Conservation (phyloP, 2,888 invertebrate genomes). For the Neoitamus cyanurus region DNA sequence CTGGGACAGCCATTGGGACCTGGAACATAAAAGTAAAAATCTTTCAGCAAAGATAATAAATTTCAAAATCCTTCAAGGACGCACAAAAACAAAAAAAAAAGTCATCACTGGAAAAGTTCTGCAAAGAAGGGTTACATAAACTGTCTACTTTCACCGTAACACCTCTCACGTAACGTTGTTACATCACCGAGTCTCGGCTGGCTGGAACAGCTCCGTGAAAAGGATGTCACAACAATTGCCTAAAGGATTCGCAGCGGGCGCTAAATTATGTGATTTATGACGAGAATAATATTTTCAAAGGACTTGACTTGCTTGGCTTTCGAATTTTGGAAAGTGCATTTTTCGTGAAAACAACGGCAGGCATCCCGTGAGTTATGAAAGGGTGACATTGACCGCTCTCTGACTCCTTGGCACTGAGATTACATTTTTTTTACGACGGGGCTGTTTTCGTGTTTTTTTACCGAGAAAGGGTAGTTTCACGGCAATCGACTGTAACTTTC, state of each 20-base stretch:
- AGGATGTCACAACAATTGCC: constrained; percentile 24
- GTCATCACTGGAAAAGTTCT: background rate
- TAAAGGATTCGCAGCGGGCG: constrained; percentile 9
- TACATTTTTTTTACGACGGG: background rate
- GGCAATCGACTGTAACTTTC: background rate
- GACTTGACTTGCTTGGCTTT: constrained; percentile 14
- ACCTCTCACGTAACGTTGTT: background rate
- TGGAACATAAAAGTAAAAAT: constrained; percentile 69
- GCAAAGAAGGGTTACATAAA: constrained; percentile 3
- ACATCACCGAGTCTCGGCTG: background rate
- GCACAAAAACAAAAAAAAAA: background rate
- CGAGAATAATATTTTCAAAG: background rate
- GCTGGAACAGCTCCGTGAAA: background rate
- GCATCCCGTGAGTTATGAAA: background rate
- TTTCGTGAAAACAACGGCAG: background rate
- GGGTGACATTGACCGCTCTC: constrained; percentile 24
- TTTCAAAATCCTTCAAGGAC: background rate
- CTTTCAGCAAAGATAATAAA: constrained; percentile 27
- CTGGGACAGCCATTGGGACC: constrained; percentile 96
- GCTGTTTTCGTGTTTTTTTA: background rate
- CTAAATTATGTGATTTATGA: constrained; percentile 19
- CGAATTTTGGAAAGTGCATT: constrained; percentile 3
- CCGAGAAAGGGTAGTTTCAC: constrained; percentile 13
- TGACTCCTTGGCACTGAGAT: background rate
- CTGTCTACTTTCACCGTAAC: constrained; percentile 37